Evolutionary conservation across 2,113 vertebrate species (phyloP), one percentile per base, ranked within the genome.

Genomic region (Dendrocopos noguchii): DNA sequence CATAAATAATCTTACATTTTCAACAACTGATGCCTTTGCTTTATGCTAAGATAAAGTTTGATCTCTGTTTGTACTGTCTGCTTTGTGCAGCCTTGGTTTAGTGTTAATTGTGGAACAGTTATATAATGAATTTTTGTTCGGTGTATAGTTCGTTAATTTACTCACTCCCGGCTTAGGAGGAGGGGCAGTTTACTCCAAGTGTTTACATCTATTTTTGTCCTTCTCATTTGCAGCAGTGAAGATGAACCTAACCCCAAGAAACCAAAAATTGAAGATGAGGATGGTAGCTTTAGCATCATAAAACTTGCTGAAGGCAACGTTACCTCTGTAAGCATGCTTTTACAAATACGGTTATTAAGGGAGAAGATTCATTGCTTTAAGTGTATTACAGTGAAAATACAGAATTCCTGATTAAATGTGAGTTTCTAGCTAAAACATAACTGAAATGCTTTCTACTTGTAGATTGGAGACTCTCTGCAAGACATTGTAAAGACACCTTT

Each of bases 301-400:
- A 96, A 97, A 88, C 97, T 99, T 87, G 96, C 98, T 13, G 98
- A 98, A 94, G 98, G 98, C 93, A 97, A 33, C 12, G 60, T 99
- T 86, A 98, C 98, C 34, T 98, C 97, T 81, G 99, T 99, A 97
- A 99, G 98, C 82, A 72, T 64, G 29, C 80, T 84, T 94, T 92
- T 92, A 61, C 36, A 80, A 47, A 72, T 77, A 36, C 78, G 24
- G 20, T 97, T 84, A 21, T 50, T 39, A 61, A 82, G 76, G 42
- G 9, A 10, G 11, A 57, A 47, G 52, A 82, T 66, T 63, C 46
- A 19, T 82, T 61, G 88, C 18, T 84, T 3, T 25, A n/a, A 79
- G 12, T 10, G 9, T 84, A 9, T 79, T 84, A 14, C 34, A 78
- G 9, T 39, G n/a, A 67, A 86, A 64, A 56, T 65, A 53, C 16